These are phyloP conservation scores for Morone chrysops DNA, from an alignment of 2,113 vertebrate genomes.

Conservation along the genomic window DNA sequence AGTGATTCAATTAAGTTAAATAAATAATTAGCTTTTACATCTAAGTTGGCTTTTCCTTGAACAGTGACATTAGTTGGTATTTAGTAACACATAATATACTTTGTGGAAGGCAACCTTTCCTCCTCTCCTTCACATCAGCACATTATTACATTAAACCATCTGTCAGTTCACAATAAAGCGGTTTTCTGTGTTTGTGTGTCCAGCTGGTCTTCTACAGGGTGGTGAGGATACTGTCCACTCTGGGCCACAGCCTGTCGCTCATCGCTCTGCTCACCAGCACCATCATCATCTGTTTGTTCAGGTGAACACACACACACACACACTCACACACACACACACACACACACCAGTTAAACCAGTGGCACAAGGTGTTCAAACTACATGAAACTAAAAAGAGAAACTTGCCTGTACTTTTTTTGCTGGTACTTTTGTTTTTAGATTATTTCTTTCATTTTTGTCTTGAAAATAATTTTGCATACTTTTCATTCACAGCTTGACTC, in stretches of 20 bases:
- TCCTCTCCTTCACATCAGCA: not conserved
- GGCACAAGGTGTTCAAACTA: not conserved
- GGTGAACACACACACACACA: slow-evolving; percentile 81
- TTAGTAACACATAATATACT: too few species aligned
- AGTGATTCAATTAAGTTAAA: not conserved
- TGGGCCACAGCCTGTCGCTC: slow-evolving; percentile 96
- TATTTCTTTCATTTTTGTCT: not conserved
- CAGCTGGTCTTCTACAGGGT: slow-evolving; percentile 91
- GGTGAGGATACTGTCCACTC: slow-evolving; percentile 92
- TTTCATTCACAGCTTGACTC: too few species aligned
- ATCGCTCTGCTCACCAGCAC: slow-evolving; percentile 92
- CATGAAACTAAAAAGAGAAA: too few species aligned
- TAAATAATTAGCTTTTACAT: too few species aligned
- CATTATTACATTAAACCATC: too few species aligned
- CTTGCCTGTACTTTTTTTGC: too few species aligned
- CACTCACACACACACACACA: not conserved
- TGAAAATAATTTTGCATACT: not conserved
- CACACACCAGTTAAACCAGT: not conserved
- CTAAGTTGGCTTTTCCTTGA: too few species aligned
- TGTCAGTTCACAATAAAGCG: not conserved
- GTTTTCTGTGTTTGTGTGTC: slow-evolving; percentile 42
- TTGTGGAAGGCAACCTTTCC: too few species aligned
- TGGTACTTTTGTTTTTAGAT: too few species aligned
- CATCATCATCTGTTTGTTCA: slow-evolving; percentile 93
- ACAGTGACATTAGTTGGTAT: too few species aligned